Conservation (phyloP, 2,888 invertebrate genomes). For the Ceramica pisi region DNA sequence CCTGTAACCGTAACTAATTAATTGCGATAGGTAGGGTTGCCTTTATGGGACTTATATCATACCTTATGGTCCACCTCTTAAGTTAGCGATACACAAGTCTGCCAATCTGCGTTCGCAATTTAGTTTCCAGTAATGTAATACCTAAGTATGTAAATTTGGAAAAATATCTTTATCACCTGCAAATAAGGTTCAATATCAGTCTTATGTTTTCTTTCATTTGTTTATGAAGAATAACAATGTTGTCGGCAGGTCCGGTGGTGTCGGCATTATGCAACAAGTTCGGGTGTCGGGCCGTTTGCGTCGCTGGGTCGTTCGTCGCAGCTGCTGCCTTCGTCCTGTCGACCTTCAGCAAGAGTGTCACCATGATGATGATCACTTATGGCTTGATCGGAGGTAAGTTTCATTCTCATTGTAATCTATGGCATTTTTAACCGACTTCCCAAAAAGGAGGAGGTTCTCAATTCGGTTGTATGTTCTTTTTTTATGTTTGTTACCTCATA, state of each 20-base stretch:
- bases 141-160: not conserved
- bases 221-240: conserved; percentile 44
- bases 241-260: conserved; percentile 95
- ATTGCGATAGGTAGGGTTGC: not conserved
- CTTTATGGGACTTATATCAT: not conserved
- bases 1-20: conserved; percentile 23
- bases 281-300: conserved; percentile 98
- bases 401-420: too few species aligned
- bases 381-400: conserved; percentile 97
- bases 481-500: too few species aligned
- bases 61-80: not conserved
- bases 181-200: not conserved
- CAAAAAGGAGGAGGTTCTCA: too few species aligned
- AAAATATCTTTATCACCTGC: not conserved
- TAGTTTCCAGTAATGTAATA: not conserved
- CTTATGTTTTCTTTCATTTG: conserved; percentile 12
- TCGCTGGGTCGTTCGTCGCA: conserved; percentile 97
- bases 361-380: conserved; percentile 97
- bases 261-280: conserved; percentile 99
- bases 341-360: conserved; percentile 96
- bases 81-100: conserved; percentile 3
- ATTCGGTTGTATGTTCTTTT: too few species aligned
- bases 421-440: too few species aligned
- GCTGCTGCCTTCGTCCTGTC: conserved; percentile 96
- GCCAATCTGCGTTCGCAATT: not conserved